Conservation (phyloP, 1,140 invertebrate genomes). For the Thaumetopoea pityocampa region DNA sequence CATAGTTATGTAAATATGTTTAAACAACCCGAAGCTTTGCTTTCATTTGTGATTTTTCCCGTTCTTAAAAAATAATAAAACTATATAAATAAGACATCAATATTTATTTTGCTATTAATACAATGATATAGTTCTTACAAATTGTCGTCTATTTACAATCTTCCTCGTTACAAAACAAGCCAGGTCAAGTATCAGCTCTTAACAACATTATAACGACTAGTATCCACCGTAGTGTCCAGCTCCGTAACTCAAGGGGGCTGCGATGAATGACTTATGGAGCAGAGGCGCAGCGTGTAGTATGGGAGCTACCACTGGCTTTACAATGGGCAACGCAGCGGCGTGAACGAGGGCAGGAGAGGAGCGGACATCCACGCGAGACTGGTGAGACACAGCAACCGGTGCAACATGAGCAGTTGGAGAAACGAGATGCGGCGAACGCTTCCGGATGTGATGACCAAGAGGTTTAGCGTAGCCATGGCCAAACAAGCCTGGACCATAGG, state of each 20-base stretch:
- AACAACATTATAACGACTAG: neutral
- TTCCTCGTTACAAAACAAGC: conserved; percentile 13
- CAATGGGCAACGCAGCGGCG: conserved; percentile 31
- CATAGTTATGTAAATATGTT: too few species aligned
- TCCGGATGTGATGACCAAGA: conserved; percentile 42
- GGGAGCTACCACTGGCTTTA: conserved; percentile 35
- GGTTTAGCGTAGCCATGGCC: conserved; percentile 21
- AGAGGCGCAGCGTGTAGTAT: conserved; percentile 33
- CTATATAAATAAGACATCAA: too few species aligned
- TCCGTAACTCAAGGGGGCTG: conserved; percentile 19
- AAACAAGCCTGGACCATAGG: conserved; percentile 12
- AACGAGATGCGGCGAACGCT: conserved; percentile 45
- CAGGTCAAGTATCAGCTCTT: neutral
- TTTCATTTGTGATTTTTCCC: too few species aligned
- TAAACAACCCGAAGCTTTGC: too few species aligned
- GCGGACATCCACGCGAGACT: conserved; percentile 51
- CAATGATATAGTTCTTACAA: too few species aligned
- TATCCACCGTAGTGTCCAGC: conserved; percentile 22
- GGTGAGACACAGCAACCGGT: conserved; percentile 55
- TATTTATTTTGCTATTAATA: too few species aligned
- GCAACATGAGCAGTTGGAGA: conserved; percentile 38
- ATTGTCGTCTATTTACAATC: conserved; percentile 5
- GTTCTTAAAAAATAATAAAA: too few species aligned
- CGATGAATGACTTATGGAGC: conserved; percentile 33
- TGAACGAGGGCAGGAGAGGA: conserved; percentile 39